Conservation (phyloP, 2,888 invertebrate species). For the Sarcophaga rosellei region DNA sequence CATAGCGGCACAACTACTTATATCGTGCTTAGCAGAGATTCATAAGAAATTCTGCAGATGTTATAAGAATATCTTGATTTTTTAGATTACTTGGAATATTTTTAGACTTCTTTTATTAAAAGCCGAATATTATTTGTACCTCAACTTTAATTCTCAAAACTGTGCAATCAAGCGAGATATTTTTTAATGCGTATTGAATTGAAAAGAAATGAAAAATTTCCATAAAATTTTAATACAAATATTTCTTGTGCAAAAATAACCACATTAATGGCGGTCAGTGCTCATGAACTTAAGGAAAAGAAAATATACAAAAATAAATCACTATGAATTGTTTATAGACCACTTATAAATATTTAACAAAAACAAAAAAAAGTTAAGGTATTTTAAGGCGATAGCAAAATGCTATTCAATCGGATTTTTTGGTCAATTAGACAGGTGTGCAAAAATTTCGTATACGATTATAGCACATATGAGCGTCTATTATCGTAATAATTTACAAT, state of each 20-base stretch:
- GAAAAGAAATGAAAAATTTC: conserved; percentile 7
- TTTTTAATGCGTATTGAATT: not conserved
- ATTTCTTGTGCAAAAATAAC: not conserved
- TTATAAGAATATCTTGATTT: no score
- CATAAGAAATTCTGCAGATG: no score
- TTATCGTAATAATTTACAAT: not conserved
- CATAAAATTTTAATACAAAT: conserved; percentile 8
- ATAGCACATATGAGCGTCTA: not conserved
- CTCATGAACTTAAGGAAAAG: conserved; percentile 38
- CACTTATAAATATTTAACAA: not conserved
- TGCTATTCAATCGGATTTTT: not conserved
- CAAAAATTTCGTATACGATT: not conserved
- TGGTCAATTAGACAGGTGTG: conserved; percentile 33
- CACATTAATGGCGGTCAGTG: conserved; percentile 11
- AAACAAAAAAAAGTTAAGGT: not conserved
- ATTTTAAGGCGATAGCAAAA: conserved; percentile 18
- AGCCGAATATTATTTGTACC: no score
- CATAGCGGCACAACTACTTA: no score
- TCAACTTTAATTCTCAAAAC: no score
- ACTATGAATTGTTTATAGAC: conserved; percentile 13
- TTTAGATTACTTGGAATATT: no score
- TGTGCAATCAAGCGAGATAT: no score
- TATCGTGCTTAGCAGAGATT: no score
- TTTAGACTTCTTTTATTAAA: no score
- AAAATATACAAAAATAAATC: conserved; percentile 29